Base-by-base conservation (phyloP, 2,113 vertebrate species). In the Forbesichthys papilliferus region DNA sequence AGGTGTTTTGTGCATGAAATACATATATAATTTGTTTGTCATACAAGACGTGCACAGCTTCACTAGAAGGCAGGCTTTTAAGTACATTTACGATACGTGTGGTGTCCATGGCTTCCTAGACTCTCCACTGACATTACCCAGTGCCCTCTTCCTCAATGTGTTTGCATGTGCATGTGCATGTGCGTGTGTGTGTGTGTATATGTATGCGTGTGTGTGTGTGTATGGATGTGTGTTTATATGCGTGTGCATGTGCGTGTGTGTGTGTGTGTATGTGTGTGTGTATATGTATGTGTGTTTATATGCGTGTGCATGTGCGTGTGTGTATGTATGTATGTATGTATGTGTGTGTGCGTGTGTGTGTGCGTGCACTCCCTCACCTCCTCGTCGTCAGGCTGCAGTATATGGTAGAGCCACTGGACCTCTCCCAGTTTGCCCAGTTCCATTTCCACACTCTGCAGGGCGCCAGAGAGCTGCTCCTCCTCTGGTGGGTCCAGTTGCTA, bases 401-500 rank as follows among this genome's bases (percentile, higher is more conserved):
- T 95, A 64, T 96, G 94, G 84, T 96, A 97, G 56, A 99, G 95
- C 97, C 97, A 99, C 1, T 94, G 93, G 58, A 98, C 94, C 84
- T 98, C 96, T 42, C 91, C 93, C 69, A 99, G 88, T 79, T 98
- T 99, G 76, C 90, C 94, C 74, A 98, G 82, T 71, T 98, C 96
- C 64, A 90, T 11, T 88, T 98, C 97, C 68, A 95, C 91, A 0
- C 84, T 94, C 87, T 99, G 96, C 82, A 98, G 91, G 65, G 95
- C 94, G 55, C 83, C 89, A 66, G 95, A 96, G 3, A 99, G 85
- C 67, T 93, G 88, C 73, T 99, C 96, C 89, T 99, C 96, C 16
- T 98, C 96, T 0, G 96, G 95, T 1, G 94, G 93, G 68, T 99
- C 97, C 84, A 99, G 88, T 68, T 98, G 96, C 96, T 98, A 27